Evolutionary conservation across 1,140 invertebrate genomes (phyloP), one percentile per base, ranked within the genome.

Genomic region (Bombus confusus): DNA sequence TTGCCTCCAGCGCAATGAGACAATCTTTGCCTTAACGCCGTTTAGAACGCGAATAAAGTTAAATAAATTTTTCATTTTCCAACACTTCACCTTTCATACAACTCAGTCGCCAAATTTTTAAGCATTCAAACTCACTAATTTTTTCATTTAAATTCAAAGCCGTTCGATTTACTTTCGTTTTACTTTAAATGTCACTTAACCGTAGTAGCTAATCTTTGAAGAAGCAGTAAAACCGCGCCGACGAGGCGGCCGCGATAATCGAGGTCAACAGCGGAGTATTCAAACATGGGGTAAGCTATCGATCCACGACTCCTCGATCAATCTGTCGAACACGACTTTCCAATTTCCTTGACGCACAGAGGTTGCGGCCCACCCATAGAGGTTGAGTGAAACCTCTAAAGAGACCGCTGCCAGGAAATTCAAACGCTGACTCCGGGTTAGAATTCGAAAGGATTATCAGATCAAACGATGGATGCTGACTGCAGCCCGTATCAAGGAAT

Each of bases 361-460:
- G n/a, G 28, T 73, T 62, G 25, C 64, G 28, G 59, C 9, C 34
- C 34, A 25, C n/a, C 72, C 69, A 37, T 18, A 13, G 37, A 59
- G 64, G 28, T 59, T n/a, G 74, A 52, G 31, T 22, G 83, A 79
- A 79, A 71, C 68, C 41, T 69, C 25, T 47, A 34, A 71, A 43
- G 68, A 64, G 83, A 28, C 68, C 77, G 4, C 28, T 28, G 76
- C 9, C 83, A 25, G 77, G 34, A 66, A 85, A 41, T 73, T 39
- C 59, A 34, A 72, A 6, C 31, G 68, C 66, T 41, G 47, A 69
- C 62, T 71, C 68, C 37, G 34, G 59, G 59, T 73, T 68, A 85
- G 78, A 73, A 73, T 85, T 85, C 64, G 83, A 85, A 81, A 74
- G 77, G 83, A 81, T 85, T 73, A 85, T 81, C 83, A 68, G 57